Base-by-base conservation (phyloP, 2,888 invertebrate genomes). In the Sesia bembeciformis region DNA sequence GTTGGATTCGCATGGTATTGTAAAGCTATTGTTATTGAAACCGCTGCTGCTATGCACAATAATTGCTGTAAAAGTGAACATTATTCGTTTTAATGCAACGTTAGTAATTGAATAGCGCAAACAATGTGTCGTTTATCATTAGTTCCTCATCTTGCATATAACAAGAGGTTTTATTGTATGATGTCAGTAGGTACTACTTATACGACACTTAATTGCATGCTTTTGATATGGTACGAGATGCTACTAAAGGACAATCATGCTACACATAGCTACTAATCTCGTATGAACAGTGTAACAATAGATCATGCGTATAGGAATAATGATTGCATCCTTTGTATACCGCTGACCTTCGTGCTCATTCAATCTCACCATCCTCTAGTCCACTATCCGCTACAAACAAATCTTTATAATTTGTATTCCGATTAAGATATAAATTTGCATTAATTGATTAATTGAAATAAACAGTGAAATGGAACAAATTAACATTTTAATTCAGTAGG, bases 1-100 rank as follows among this genome's bases (percentile, higher is more conserved):
- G 77, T 78, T 5, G 85, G 83, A 62, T 80, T 84, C 43, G 67
- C 65, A 56, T 70, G 70, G 64, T 73, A 81, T 56, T 83, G 78
- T 39, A 86, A 72, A 6, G 78, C 76, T 42, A 62, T 61, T 61
- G 75, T 67, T 52, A 70, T 59, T 55, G 74, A 68, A 52, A 76
- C 59, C 56, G 76, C 58, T 57, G 66, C 46, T 53, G 62, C 63
- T 55, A 73, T 58, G 61, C 70, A 55, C 68, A 66, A 57, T 63
- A 72, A 64, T 67, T 67, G 68, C 84, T 50, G 50, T 46, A 46
- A 46, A 46, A 43, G 23, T 8, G n/a, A 7, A 46, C 7, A 46
- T 46, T 46, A 4, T 8, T 46, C 23, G n/a, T 41, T 41, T 46
- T 46, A 8, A n/a, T 46, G 8, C 46, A n/a, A 46, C 0, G 23